Conservation (phyloP, 1,140 invertebrate species). For the Centruroides sculpturatus region DNA sequence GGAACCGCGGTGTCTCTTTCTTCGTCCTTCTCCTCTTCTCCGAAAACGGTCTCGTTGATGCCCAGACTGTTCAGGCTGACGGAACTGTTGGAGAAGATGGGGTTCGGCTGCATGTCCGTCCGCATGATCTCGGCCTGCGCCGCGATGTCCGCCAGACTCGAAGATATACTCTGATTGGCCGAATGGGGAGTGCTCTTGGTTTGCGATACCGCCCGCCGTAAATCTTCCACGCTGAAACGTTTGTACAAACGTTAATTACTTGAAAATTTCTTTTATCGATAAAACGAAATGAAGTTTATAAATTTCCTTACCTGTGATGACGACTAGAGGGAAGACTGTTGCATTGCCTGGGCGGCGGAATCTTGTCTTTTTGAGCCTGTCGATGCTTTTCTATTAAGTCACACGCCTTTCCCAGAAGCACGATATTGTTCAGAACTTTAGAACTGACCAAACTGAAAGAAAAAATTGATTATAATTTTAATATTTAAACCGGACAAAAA, state of each 20-base stretch:
- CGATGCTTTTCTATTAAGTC: constrained; percentile 63
- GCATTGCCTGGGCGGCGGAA: constrained; percentile 13
- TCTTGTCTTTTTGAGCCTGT: constrained; percentile 30
- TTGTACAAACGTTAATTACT: too few species aligned
- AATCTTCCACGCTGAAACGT: constrained; percentile 5
- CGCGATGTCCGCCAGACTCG: constrained; percentile 21
- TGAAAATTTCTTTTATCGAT: too few species aligned
- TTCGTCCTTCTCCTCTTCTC: constrained; percentile 1
- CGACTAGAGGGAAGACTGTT: constrained; percentile 23
- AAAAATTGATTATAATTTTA: background rate
- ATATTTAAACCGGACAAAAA: background rate
- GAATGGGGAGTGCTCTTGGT: constrained; percentile 20
- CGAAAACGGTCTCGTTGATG: constrained; percentile 14
- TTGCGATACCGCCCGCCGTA: background rate
- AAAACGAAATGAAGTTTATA: too few species aligned
- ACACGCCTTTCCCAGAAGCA: constrained; percentile 76
- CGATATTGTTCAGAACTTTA: constrained; percentile 68
- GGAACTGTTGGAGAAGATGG: constrained; percentile 77
- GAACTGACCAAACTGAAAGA: constrained; percentile 48
- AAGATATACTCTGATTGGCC: constrained; percentile 15
- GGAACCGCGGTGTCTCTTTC: background rate
- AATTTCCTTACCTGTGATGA: constrained; percentile 5
- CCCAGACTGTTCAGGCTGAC: constrained; percentile 45
- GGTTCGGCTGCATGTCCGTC: constrained; percentile 37
- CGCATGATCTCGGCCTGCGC: constrained; percentile 20